Base-by-base conservation (phyloP, 1,140 invertebrate species). In the Neomicropteryx cornuta region DNA sequence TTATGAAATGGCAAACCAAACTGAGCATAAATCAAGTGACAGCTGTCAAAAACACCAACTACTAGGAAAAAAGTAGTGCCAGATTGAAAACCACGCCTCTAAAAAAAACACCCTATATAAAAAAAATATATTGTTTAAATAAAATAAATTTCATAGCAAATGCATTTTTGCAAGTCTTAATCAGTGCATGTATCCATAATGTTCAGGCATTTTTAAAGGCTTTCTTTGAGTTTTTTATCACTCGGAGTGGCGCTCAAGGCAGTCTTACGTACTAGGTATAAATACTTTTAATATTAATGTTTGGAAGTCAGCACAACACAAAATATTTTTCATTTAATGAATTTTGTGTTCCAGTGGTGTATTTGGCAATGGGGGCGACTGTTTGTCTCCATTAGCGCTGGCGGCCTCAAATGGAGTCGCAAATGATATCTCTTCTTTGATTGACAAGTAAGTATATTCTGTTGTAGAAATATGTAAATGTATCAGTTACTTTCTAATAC, bases 391-490 rank as follows among this genome's bases (percentile, higher is more conserved):
- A 18, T 51, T 27, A 8, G 8, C 49, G 47, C 55, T 61, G 44
- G 57, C 55, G 35, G 13, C 23, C 8, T 13, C 23, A 27, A 54
- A 56, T 10, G 45, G 42, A 17, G 58, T 60, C 33, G 57, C 65
- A 34, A 56, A 62, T 36, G 63, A 68, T 53, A 68, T 68, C 45
- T 66, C 65, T 24, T 62, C 62, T 38, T 46, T 68, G 44, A 68
- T 68, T 42, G 65, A 68, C 46, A 68, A 68, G 65, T 68, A 45
- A 57, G 58, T 52, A 33, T 18, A 28, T 29, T 21, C 23, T 13
- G 8, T 27, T 13, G 8, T 13, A 8, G 23, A 27, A 27, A 27
- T 27, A 27, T 27, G 8, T 27, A 27, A 13, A 8, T 27, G 8
- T 27, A n/a, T n/a, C n/a, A n/a, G n/a, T 27, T 27, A 27, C 13